A percentile compares a stretch with the other conserved stretches of the same genome.
Evolutionary conservation across 2,113 vertebrate genomes (phyloP).

Genomic region (Heterotis niloticus): DNA sequence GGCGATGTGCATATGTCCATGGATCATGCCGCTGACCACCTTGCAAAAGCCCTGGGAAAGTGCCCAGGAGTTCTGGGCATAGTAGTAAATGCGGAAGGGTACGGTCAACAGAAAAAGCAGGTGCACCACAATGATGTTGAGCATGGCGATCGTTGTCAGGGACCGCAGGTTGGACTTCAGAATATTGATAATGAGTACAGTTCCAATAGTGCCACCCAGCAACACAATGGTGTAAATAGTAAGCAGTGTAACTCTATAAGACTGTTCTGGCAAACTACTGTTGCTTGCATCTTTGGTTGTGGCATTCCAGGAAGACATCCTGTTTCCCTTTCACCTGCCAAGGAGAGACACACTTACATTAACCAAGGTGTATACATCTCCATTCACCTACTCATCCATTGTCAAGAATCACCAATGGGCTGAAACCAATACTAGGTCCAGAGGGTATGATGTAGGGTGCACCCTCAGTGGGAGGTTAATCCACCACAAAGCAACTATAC

Average conservation of each 20-base stretch:
- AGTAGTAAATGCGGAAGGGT: constrained; percentile 83
- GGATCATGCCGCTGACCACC: constrained; percentile 78
- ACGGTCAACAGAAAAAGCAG: constrained; percentile 77
- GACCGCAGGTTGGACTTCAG: constrained; percentile 75
- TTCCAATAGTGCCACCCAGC: constrained; percentile 63
- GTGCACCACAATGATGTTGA: constrained; percentile 82
- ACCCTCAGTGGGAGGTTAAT: no score
- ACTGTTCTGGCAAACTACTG: rapidly evolving
- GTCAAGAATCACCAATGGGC: no score
- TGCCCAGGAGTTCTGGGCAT: constrained; percentile 48
- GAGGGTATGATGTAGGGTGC: no score
- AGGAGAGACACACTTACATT: neutral
- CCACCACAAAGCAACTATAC: no score
- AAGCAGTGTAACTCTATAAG: constrained; percentile 42
- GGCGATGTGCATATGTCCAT: constrained; percentile 87
- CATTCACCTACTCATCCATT: no score
- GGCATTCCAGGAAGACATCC: neutral
- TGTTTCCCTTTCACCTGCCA: neutral
- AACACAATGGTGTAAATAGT: constrained; percentile 65
- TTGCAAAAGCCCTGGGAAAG: constrained; percentile 61
- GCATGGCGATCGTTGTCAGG: constrained; percentile 71
- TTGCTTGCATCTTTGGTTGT: neutral
- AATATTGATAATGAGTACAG: constrained; percentile 62
- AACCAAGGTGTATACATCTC: neutral
- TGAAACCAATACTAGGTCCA: no score